A percentile compares a stretch with the other conserved stretches of the same genome.
Evolutionary conservation across 1,140 invertebrate genomes (phyloP).

Genomic region (Trichoplusia ni): DNA sequence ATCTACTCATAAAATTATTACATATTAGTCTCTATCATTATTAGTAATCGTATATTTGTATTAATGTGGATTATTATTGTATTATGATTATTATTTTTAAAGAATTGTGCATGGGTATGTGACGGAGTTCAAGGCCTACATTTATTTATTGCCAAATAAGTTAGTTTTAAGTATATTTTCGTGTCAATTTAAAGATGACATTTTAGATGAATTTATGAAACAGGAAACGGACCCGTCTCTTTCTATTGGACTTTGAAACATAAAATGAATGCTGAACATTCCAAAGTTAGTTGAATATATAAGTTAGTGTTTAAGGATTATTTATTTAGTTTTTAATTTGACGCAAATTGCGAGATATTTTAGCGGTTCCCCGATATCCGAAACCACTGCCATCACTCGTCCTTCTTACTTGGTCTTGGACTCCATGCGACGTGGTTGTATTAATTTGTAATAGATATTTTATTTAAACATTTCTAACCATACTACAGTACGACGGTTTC

Average conservation of each 20-base stretch:
- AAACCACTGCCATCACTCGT: slow-evolving; percentile 31
- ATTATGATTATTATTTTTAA: slow-evolving; percentile 45
- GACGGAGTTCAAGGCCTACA: slow-evolving; percentile 55
- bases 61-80: slow-evolving; percentile 51
- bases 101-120: slow-evolving; percentile 31
- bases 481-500: slow-evolving; percentile 4
- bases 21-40: slow-evolving; percentile 46
- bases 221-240: not conserved
- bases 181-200: slow-evolving; percentile 3
- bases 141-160: slow-evolving; percentile 40
- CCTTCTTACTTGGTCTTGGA: slow-evolving; percentile 45
- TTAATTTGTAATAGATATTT: slow-evolving; percentile 32
- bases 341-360: not conserved
- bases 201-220: slow-evolving; percentile 25
- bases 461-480: not conserved
- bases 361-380: not conserved
- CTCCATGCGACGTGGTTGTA: slow-evolving; percentile 43
- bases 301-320: slow-evolving; percentile 5
- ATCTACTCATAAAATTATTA: slow-evolving; percentile 51
- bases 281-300: slow-evolving; percentile 21
- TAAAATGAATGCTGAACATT: slow-evolving; percentile 6
- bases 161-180: slow-evolving; percentile 27
- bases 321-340: not conserved
- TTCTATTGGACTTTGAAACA: not conserved
- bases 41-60: slow-evolving; percentile 50